Conservation (phyloP, 2,113 vertebrate species). For the Cathartes aura region DNA sequence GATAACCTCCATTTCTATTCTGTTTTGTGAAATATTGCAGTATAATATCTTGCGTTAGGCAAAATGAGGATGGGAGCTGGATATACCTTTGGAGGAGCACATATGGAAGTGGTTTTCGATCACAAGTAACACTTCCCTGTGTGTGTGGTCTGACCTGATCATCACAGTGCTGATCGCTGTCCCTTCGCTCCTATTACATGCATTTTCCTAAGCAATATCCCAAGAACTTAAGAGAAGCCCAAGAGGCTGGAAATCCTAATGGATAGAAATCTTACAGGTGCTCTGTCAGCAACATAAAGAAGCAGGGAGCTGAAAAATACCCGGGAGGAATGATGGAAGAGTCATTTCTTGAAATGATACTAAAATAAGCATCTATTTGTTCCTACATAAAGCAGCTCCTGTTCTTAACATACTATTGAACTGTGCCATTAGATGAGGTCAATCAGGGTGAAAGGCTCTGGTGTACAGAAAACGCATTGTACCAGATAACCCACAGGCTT, state of each 20-base stretch:
- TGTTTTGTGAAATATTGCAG: not conserved
- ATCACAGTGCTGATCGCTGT: rapidly evolving
- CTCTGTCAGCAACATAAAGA: not conserved
- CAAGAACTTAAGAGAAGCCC: not conserved
- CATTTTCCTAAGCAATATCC: not conserved
- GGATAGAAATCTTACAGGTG: not conserved
- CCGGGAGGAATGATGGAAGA: not conserved
- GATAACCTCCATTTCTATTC: not conserved
- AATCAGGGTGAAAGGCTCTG: not conserved
- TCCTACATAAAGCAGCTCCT: not conserved
- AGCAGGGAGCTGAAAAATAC: not conserved
- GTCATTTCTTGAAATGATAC: not conserved
- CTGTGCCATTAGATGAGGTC: not conserved
- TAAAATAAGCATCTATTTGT: not conserved
- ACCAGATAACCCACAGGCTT: not conserved
- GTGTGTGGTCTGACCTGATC: not conserved
- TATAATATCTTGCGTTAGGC: not conserved
- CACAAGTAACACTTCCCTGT: not conserved
- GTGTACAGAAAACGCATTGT: not conserved
- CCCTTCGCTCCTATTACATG: not conserved
- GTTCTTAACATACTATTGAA: not conserved
- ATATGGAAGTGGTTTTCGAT: not conserved
- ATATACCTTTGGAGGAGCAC: not conserved
- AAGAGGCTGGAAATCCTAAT: not conserved
- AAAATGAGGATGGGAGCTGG: not conserved